Base-by-base conservation (phyloP, 1,140 invertebrate genomes). In the Hylaeus volcanicus region DNA sequence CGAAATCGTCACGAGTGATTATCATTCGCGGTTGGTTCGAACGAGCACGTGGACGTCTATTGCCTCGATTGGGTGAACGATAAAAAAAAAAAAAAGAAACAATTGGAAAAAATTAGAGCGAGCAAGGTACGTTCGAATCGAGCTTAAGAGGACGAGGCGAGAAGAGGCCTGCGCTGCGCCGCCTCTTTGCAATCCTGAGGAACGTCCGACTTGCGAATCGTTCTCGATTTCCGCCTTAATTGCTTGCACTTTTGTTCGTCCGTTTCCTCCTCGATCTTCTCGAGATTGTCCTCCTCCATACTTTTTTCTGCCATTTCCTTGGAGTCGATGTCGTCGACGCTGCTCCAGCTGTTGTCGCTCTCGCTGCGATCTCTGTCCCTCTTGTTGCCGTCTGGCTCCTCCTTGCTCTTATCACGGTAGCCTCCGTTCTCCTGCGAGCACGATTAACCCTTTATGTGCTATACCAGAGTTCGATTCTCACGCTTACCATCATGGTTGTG, bases 281-380 rank as follows among this genome's bases (percentile, higher is more conserved):
- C 74, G 41, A 68, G 63, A 70, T 69, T 64, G 41, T 83, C 71
- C 15, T 88, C 81, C 12, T 74, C 81, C 9, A 71, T 76, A 2
- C 79, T 77, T 39, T 73, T 79, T 41, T 76, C 81, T 9, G 48
- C 71, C 15, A 69, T 75, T 60, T 56, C 60, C 65, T 81, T 85
- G 61, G 66, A 39, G 55, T 85, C 79, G 26, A 85, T 81, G 60
- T 88, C 91, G n/a, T 91, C 90, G 14, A 88, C 86, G 71, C 90
- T 92, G 74, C 91, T 91, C 91, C 91, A 92, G 76, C 89, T 92
- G 39, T 86, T 85, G 1, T 91, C 90, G 66, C 90, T 92, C 61
- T 88, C 90, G 74, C 89, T 91, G 1, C 64, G 70, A n/a, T 89
- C 87, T 14, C 68, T 51, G 12, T 78, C 79, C 53, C 79, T 81